Conservation (phyloP, 2,113 vertebrate species). For the Empidonax alnorum region DNA sequence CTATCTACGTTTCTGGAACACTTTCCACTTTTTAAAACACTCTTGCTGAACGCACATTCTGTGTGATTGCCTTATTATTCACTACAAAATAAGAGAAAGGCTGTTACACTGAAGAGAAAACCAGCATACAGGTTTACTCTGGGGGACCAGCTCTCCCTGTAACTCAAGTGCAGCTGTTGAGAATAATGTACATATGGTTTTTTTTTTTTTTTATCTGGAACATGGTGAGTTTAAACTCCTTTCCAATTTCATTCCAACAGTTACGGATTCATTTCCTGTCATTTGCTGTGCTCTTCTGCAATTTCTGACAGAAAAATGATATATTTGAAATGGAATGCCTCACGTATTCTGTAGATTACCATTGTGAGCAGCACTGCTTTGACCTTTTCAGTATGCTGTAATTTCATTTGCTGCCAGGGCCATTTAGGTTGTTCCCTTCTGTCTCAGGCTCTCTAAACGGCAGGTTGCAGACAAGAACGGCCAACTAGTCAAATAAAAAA, state of each 20-base stretch:
- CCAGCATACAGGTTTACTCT: background rate
- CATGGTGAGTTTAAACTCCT: background rate
- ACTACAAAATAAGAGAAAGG: background rate
- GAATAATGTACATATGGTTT: background rate
- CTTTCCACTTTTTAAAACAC: background rate
- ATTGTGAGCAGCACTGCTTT: background rate
- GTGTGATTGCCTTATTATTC: background rate
- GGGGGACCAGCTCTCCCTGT: background rate
- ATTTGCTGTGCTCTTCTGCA: conserved; percentile 20
- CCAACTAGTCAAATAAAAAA: background rate
- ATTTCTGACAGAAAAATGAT: conserved; percentile 32
- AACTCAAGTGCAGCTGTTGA: background rate
- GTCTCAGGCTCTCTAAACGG: background rate
- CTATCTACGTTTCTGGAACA: background rate
- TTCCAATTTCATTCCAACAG: background rate
- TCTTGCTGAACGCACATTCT: background rate
- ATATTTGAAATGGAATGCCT: conserved; percentile 26
- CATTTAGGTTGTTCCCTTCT: background rate
- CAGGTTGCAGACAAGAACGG: background rate
- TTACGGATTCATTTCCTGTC: background rate
- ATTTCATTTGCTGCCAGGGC: conserved; percentile 49
- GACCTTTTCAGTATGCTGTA: conserved; percentile 44
- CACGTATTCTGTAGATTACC: conserved; percentile 4
- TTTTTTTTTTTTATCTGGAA: background rate
- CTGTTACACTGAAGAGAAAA: background rate